phyloP scores from a whole-genome alignment of 2,888 invertebrate genomes.

The Ormia ochracea region DNA sequence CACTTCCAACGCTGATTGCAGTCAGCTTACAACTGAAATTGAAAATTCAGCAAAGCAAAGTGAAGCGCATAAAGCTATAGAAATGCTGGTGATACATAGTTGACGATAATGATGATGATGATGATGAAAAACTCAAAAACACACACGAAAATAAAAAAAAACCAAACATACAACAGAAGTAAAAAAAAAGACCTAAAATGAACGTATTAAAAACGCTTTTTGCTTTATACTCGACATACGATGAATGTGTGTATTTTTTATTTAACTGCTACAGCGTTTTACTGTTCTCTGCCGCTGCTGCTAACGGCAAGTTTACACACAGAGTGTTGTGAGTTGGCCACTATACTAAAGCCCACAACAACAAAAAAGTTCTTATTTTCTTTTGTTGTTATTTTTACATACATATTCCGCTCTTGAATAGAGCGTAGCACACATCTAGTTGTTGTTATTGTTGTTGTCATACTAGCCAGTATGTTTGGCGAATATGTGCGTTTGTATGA shows the following conservation, averaged over 20 bases:
- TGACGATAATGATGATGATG: conserved; percentile 55
- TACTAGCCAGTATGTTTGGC: conserved; percentile 48
- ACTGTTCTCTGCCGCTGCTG: conserved; percentile 49
- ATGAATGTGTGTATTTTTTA: conserved; percentile 49
- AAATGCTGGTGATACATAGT: conserved; percentile 50
- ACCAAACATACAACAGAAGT: conserved; percentile 37
- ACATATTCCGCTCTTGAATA: conserved; percentile 57
- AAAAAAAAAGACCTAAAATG: conserved; percentile 45
- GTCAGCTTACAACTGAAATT: conserved; percentile 76
- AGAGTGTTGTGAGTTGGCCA: conserved; percentile 44
- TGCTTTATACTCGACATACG: conserved; percentile 42
- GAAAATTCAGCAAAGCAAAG: conserved; percentile 75
- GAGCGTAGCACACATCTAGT: conserved; percentile 22
- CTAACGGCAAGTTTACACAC: conserved; percentile 40
- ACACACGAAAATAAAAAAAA: conserved; percentile 47
- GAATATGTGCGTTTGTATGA: conserved; percentile 13
- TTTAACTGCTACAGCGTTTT: conserved; percentile 53
- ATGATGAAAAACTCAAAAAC: conserved; percentile 59
- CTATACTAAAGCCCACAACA: conserved; percentile 36
- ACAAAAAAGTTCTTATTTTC: conserved; percentile 51
- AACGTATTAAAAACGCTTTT: conserved; percentile 60
- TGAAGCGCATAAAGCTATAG: conserved; percentile 68
- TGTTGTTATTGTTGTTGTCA: conserved; percentile 9
- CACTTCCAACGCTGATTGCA: conserved; percentile 75
- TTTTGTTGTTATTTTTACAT: conserved; percentile 54